Evolutionary conservation across 92 coral and sea anemone species (phyloP), one percentile per base, ranked within the genome.

Genomic region (Pocillopora meandrina): DNA sequence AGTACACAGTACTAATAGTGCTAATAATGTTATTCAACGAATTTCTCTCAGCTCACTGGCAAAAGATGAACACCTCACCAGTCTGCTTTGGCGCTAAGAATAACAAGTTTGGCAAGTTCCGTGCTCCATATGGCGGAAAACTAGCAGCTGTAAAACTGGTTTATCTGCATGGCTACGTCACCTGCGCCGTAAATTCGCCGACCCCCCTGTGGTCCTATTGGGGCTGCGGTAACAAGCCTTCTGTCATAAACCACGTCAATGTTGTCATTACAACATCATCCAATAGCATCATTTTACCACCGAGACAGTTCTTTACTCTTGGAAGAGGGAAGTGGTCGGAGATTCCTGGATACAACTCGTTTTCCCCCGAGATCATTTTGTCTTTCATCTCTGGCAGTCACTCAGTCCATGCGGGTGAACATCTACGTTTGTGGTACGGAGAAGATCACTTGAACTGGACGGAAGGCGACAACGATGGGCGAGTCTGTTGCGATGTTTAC

Each of bases 191-290:
- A 5, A 33, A 12, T 16, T 6, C 13, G 2, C 2, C 31, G 3
- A 9, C 18, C 31, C 17, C 3, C 23, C 47, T 42, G 56, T 77
- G 68, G 70, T 62, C 82, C 1, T 47, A 12, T 71, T 77, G 82
- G 72, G 61, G 82, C 17, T 77, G 82, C 18, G 71, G 70, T 8
- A 10, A 11, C 33, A 34, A 60, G 17, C 19, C 57, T 33, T 15
- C n/a, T 3, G 17, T 77, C 12, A 77, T n/a, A 19, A 17, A 77
- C 36, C 71, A 31, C 18, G 70, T 77, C 19, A 17, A 61, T 35
- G 82, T 61, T 36, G 71, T 62, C 57, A 77, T 77, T 35, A 61
- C 82, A 62, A 77, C 26, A 16, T 18, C 81, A 33, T 6, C 16
- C 59, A 35, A 77, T 18, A 33, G 42, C 0, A n/a, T 17, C 58